Base-by-base conservation (phyloP, 1,140 invertebrate species). In the Mya arenaria region DNA sequence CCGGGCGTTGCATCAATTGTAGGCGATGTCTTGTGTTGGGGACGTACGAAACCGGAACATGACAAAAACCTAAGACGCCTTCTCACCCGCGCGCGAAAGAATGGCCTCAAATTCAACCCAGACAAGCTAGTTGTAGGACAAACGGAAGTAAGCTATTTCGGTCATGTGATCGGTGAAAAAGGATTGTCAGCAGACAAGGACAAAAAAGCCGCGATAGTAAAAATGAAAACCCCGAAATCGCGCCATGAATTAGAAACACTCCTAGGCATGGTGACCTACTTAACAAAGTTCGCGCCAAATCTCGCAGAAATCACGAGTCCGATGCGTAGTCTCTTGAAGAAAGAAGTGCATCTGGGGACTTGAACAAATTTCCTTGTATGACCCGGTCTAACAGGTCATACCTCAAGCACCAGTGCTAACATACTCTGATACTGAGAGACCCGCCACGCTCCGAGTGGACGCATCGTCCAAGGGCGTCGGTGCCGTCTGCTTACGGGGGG, bases 231-330 rank as follows among this genome's bases (percentile, higher is more conserved):
- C 92, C 4, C 93, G 34, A 83, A 41, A 17, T 88, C 85, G 41
- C 55, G 87, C 36, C 89, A 77, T 23, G 88, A 93, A 63, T 52
- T 94, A 19, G 86, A 86, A 83, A 75, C 83, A 60, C 86, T 93
- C 87, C 48, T 93, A 63, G 92, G 92, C 0, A 84, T 93, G 79
- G 84, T 89, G 19, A 90, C 90, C 25, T 94, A 92, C 85, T 93
- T 93, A 69, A 10, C 52, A 1, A 85, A 91, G 52, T 65, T 65
- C 23, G 62, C 62, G 23, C 62, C 62, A 84, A 86, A 94, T 94
- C 87, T 89, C 93, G 28, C 73, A 6, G 48, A 78, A 30, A 62
- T 83, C 10, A 80, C 84, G 23, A 39, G 13, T 15, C 86, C 86
- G 28, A 19, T 85, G 28, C 48, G 84, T 32, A 36, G 55, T 19